Base-by-base conservation (phyloP, 1,140 invertebrate genomes). In the Sycobia sp. region DNA sequence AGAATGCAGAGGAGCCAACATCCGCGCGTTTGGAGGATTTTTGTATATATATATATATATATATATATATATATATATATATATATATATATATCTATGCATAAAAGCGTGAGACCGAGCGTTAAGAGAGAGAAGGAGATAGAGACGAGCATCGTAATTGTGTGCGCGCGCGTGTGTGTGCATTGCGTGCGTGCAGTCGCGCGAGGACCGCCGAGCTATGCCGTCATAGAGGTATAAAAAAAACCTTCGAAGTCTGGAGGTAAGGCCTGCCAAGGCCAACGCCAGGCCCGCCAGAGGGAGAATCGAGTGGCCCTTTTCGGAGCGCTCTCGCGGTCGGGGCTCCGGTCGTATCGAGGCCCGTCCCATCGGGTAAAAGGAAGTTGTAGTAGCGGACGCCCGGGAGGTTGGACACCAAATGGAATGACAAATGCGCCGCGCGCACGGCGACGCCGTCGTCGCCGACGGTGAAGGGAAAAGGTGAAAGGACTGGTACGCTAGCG, bases 351-450 rank as follows among this genome's bases (percentile, higher is more conserved):
- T n/a, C 63, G 62, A 55, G 62, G 58, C 47, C 23, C 66, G 69
- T 73, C 64, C 62, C 62, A 66, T 57, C 68, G 73, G 76, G 76
- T 77, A 80, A 77, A 77, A 74, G 74, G 71, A 78, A 75, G 74
- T 74, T 71, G 68, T 36, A 20, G 47, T 16, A 23, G 46, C 64
- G 56, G 62, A 71, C 69, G 65, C 25, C 36, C 46, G 66, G 56
- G 61, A 71, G 69, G 65, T 67, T 65, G 65, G 61, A 66, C 5
- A 70, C 69, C 71, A 70, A 75, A 73, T 71, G 72, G 73, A 79
- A 77, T 79, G 76, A 80, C 73, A 79, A 80, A 79, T 76, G 72
- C 65, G 65, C 66, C 66, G 53, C n/a, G n/a, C n/a, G n/a, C n/a
- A n/a, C n/a, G n/a, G n/a, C n/a, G n/a, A n/a, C n/a, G n/a, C n/a